A percentile compares a stretch with the other conserved stretches of the same genome.
phyloP scores from a whole-genome alignment of 2,888 invertebrate genomes.

The Cecidostiba fungosa region DNA sequence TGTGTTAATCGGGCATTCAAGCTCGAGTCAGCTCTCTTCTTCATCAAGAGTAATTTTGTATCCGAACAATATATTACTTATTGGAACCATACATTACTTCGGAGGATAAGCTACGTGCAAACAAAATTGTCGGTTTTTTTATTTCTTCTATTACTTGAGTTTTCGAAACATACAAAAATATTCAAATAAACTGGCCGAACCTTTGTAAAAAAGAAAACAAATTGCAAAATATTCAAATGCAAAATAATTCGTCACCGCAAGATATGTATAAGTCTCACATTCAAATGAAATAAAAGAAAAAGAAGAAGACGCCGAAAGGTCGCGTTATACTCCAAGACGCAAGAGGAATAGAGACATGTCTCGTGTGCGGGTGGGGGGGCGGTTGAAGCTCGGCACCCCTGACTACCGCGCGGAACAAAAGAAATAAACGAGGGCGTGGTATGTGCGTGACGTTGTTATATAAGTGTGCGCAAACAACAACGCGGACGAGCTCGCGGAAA shows the following conservation, averaged over 20 bases:
- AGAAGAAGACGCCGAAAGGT: conserved; percentile 8
- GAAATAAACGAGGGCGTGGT: conserved; percentile 78
- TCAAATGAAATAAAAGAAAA: conserved; percentile 3
- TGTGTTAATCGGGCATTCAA: too few relatives aligned
- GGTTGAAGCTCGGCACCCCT: conserved; percentile 69
- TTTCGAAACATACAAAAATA: too few relatives aligned
- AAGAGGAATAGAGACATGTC: background rate
- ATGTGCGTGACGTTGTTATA: conserved; percentile 79
- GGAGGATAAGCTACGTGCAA: too few relatives aligned
- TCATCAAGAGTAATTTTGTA: too few relatives aligned
- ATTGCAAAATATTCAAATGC: background rate
- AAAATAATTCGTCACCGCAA: conserved; percentile 34
- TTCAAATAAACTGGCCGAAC: too few relatives aligned
- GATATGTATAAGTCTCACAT: background rate
- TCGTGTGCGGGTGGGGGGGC: background rate
- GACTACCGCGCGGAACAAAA: conserved; percentile 77
- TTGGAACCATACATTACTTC: too few relatives aligned
- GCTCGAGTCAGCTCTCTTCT: too few relatives aligned
- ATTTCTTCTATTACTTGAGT: too few relatives aligned
- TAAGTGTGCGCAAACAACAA: conserved; percentile 75
- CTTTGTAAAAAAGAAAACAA: background rate
- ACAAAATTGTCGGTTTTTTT: too few relatives aligned
- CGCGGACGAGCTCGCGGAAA: conserved; percentile 45
- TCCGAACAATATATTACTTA: too few relatives aligned
- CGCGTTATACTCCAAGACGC: background rate